Base-by-base conservation (phyloP, 1,140 invertebrate species). In the Trigoniulus corallinus region DNA sequence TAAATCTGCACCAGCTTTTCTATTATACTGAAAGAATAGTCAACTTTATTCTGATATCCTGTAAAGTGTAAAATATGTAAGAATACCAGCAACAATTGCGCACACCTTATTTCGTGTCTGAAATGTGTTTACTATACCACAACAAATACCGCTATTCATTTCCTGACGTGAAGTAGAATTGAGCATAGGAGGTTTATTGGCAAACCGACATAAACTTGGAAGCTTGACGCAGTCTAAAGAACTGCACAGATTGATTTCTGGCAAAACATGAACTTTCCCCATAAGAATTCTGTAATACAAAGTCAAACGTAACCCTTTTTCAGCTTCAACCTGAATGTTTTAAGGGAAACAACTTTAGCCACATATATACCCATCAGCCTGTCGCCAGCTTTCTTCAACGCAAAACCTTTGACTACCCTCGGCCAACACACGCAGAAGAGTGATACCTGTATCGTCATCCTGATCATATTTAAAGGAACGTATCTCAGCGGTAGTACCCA, bases 401-500 rank as follows among this genome's bases (percentile, higher is more conserved):
- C 70, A 66, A 61, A 82, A 81, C n/a, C 79, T 64, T 54, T 81
- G 79, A 40, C 79, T 61, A 22, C 77, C 79, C 61, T 74, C 75
- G 2, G 79, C 78, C 64, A 79, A 78, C 3, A 70, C 58, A 45
- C 60, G 57, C 0, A 67, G 52, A 22, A 58, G 60, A 40, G 59
- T 60, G 7, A 67, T 51, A 10, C 64, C 66, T 37, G 63, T 58
- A 10, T 39, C 39, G 18, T 64, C 61, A 59, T 68, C 62, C 12
- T 74, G 67, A 46, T 72, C 72, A 53, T 74, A 68, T 52, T 68
- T 69, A 54, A 74, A 78, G 50, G 78, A 78, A 54, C 76, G 77
- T 25, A 82, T 77, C 64, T 82, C 79, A n/a, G 77, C 79, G n/a
- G 79, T 80, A 23, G 78, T 80, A 20, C 79, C 79, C 51, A 80